Base-by-base conservation (phyloP, 2,113 vertebrate species). In the Neomonachus schauinslandi region DNA sequence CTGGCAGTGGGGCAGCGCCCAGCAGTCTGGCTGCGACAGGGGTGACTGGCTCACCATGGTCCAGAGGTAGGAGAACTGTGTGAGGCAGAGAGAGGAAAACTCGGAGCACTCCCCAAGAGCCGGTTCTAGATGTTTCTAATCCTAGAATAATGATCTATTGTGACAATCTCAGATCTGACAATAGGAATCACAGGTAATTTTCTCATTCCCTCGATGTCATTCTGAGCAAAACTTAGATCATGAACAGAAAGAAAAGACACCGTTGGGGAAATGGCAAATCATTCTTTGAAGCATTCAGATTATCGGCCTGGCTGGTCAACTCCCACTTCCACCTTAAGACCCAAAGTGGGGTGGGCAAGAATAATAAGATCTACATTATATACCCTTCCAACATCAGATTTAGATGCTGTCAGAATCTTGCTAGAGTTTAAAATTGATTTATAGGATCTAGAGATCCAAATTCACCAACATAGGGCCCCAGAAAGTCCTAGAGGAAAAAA, bases 121-220 rank as follows among this genome's bases (percentile, higher is more conserved):
- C n/a, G 63, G 49, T 49, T n/a, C 46, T 28, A 53, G 42, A 89
- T 21, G 39, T 55, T 82, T 94, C 81, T 61, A 31, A 80, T 59
- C 82, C 85, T 69, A 86, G 76, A 83, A 46, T 19, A 95, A 86
- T 63, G 82, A 93, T 85, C 59, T 93, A 59, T 82, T 82, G 18
- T 85, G 93, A 97, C 82, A 63, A 5, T 31, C 95, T 96, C 72
- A n/a, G 39, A 82, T 91, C 89, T 86, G 81, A 93, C 81, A 72
- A 92, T 65, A 94, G 90, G 89, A 95, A 95, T 88, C 71, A 91
- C 61, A 96, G 97, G 61, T 95, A 84, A 95, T 95, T 96, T 87
- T 91, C 96, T 95, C 80, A 94, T 92, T 95, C 82, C 72, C 74
- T 93, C 46, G 67, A 77, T 92, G 72, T 67, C 67, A 76, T 90